A percentile compares a stretch with the other conserved stretches of the same genome.
Conservation (phyloP, 2,113 vertebrate genomes). For the Herpetotheres cachinnans region DNA sequence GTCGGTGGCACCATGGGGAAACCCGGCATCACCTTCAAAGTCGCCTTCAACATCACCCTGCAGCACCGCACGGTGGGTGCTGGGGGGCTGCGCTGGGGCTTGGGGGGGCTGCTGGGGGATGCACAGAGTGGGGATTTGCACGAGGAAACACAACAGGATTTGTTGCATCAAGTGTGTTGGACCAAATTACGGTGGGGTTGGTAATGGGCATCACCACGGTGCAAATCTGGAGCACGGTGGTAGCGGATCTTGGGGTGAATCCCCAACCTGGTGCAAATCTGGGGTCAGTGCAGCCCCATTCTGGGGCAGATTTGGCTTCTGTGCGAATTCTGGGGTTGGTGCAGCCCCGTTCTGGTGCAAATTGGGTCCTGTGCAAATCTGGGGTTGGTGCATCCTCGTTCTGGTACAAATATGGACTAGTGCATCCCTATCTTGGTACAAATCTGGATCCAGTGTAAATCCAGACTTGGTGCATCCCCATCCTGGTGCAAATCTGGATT, state of each 20-base stretch:
- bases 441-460: not conserved
- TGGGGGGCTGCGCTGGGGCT: not conserved
- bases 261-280: not conserved
- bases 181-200: no score
- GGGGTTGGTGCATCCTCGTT: not conserved
- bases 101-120: not conserved
- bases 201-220: no score
- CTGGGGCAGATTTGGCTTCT: not conserved
- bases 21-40: not conserved
- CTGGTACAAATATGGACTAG: no score
- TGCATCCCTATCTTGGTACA: not conserved
- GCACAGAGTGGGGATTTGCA: no score
- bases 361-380: not conserved
- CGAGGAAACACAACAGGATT: not conserved
- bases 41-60: slow-evolving; percentile 4
- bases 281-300: no score
- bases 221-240: no score
- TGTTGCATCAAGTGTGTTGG: not conserved
- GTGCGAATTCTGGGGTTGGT: not conserved
- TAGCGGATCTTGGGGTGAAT: not conserved
- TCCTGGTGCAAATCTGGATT: not conserved
- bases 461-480: not conserved
- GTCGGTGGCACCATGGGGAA: not conserved
- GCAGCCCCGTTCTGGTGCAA: not conserved
- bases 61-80: not conserved